Base-by-base conservation (phyloP, 2,113 vertebrate genomes). In the Triplophysa siluroides region DNA sequence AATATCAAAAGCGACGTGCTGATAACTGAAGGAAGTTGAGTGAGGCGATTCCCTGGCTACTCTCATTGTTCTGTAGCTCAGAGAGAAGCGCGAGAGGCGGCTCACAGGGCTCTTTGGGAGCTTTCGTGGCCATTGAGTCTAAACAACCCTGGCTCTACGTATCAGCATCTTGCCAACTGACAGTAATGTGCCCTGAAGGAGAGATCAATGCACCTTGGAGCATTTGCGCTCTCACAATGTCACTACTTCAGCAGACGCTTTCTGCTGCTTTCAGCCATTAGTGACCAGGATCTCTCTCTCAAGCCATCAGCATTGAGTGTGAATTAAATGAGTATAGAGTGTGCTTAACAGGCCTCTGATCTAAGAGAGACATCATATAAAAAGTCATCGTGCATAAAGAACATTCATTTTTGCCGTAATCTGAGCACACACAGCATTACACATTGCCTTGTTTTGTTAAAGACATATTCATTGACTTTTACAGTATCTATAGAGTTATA, bases 131-230 rank as follows among this genome's bases (percentile, higher is more conserved):
- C 26, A 63, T 58, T 61, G 29, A 73, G 38, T 77, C 29, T 50
- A 61, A 61, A 73, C 58, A 47, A 54, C 54, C 60, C 23, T 43
- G 41, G 52, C 69, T 65, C 43, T 79, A 12, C 14, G 60, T 38
- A 82, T 78, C 74, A 67, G 21, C 9, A 24, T 61, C 18, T 71
- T 38, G 61, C 10, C 38, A 29, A 10, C 24, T 38, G 50, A 56
- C 29, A 54, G 29, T 76, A 63, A 29, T 83, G 43, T 70, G 62
- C 26, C 61, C 69, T 67, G 60, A 47, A 73, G 18, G 47, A 64
- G 38, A 23, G 23, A 83, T 74, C 69, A 60, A 45, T 83, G 52
- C 50, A n/a, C 43, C 33, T 62, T 10, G 41, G 11, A 56, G 61
- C 50, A 43, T 70, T 50, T 69, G 38, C 69, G 10, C 52, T 38